Conservation (phyloP, 2,797 vertebrate genomes). For the Rallus crepitans region DNA sequence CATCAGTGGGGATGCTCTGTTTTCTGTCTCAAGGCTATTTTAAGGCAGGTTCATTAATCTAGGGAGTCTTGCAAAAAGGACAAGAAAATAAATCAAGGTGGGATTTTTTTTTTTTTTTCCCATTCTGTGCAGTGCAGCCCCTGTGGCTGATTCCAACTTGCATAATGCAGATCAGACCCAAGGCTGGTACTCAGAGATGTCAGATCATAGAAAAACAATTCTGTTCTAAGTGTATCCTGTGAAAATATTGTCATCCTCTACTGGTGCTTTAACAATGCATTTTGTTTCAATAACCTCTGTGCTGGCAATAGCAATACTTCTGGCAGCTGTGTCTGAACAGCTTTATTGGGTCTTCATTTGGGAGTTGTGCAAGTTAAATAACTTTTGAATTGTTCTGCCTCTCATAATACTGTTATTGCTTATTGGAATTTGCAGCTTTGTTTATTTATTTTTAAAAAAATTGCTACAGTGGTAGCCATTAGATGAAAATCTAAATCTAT, state of each 20-base stretch:
- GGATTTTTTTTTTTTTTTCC: too few species aligned
- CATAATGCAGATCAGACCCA: neutral
- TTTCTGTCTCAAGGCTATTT: constrained; percentile 5
- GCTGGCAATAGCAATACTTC: neutral
- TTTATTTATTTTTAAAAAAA: neutral
- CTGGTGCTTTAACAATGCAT: neutral
- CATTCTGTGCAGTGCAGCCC: neutral
- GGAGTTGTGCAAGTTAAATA: neutral
- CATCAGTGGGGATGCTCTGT: neutral
- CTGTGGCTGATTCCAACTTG: neutral
- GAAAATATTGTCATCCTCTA: neutral
- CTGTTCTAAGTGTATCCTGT: neutral
- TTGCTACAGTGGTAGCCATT: neutral
- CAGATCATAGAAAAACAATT: neutral
- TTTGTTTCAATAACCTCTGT: neutral
- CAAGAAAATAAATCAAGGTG: neutral
- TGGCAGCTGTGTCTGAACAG: neutral
- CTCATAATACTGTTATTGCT: neutral
- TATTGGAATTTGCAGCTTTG: neutral
- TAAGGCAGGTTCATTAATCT: neutral
- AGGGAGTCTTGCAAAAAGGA: neutral
- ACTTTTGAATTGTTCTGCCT: neutral
- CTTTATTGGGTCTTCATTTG: neutral
- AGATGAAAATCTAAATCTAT: neutral
- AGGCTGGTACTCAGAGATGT: neutral